A percentile compares a stretch with the other conserved stretches of the same genome.
phyloP scores from a whole-genome alignment of 2,797 vertebrate species.

The Pantherophis alleghaniensis region DNA sequence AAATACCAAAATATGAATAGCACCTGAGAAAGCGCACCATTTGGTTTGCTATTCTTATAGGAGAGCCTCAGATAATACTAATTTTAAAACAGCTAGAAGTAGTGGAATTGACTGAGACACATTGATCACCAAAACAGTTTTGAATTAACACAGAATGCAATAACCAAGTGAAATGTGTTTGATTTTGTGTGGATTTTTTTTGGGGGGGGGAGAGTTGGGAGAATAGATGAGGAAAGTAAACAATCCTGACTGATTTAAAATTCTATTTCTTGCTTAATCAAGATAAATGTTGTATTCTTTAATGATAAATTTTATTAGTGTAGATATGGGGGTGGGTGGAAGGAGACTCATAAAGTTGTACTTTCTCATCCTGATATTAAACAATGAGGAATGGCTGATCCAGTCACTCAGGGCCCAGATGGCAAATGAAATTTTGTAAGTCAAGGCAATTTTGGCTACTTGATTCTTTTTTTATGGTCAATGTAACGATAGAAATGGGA shows the following conservation, averaged over 20 bases:
- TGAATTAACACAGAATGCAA: constrained; percentile 13
- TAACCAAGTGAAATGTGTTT: constrained; percentile 34
- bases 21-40: not conserved
- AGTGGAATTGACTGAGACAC: constrained; percentile 17
- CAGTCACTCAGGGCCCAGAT: constrained; percentile 31
- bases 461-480: constrained; percentile 43
- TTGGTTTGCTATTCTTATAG: constrained; percentile 13
- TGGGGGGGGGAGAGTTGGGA: no score
- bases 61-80: constrained; percentile 1
- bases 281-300: constrained; percentile 12
- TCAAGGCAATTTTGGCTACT: constrained; percentile 54
- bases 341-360: not conserved
- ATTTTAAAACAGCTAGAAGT: not conserved
- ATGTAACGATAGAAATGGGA: constrained; percentile 19
- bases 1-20: not conserved
- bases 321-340: not conserved
- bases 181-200: constrained; percentile 12
- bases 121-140: not conserved
- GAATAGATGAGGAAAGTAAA: constrained; percentile 9
- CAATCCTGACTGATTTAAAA: constrained; percentile 10
- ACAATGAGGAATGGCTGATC: constrained; percentile 18
- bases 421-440: constrained; percentile 46
- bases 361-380: constrained; percentile 40
- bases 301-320: constrained; percentile 33
- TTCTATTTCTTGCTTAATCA: constrained; percentile 40